Evolutionary conservation across 2,888 invertebrate species (phyloP).

Genomic region (Galerucella pusilla): DNA sequence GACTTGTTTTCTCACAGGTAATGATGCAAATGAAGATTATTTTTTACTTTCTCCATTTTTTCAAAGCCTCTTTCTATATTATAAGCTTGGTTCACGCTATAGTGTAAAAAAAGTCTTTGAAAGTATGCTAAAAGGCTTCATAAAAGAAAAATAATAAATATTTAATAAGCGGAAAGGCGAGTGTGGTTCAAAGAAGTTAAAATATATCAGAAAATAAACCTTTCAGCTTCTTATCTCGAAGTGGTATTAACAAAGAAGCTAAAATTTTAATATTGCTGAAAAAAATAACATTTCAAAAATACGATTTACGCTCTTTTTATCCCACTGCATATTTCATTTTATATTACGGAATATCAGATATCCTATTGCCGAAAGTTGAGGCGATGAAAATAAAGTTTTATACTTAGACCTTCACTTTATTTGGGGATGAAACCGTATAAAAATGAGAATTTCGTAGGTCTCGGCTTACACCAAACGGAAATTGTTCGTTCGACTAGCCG

Average conservation of each 20-base stretch:
- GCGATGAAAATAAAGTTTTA: slow-evolving; percentile 1
- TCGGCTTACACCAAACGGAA: neutral
- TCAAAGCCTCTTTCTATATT: neutral
- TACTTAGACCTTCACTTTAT: slow-evolving; percentile 2
- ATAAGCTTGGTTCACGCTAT: neutral
- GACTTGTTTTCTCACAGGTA: no score
- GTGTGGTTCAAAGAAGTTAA: neutral
- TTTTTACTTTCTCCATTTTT: no score
- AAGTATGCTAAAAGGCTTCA: neutral
- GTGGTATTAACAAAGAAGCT: neutral
- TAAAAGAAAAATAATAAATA: neutral
- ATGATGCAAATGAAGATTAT: no score
- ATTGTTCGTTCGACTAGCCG: neutral
- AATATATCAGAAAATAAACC: neutral
- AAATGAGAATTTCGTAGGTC: slow-evolving; percentile 6
- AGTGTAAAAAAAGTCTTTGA: neutral
- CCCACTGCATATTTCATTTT: neutral
- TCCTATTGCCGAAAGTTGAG: slow-evolving; percentile 10
- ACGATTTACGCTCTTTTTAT: neutral
- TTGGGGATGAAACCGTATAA: neutral
- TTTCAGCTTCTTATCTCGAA: neutral
- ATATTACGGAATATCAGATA: neutral
- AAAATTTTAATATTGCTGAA: neutral
- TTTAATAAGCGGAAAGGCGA: neutral
- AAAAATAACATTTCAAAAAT: neutral